phyloP scores from a whole-genome alignment of 2,888 invertebrate species.

The Plutella xylostella region DNA sequence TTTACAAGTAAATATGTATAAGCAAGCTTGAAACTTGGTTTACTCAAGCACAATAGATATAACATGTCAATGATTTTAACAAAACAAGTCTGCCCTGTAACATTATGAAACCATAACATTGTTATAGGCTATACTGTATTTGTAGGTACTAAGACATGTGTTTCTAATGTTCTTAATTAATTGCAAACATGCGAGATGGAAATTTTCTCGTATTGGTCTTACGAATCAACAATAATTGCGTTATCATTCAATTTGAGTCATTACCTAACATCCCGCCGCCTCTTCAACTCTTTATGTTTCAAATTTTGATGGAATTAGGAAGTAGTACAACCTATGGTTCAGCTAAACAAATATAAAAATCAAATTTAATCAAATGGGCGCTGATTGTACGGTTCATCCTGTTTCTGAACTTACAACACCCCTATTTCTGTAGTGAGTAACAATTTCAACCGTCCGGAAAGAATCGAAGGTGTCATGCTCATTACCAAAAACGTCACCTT shows the following conservation, averaged over 20 bases:
- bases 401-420: too few relatives aligned
- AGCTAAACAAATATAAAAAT: too few relatives aligned
- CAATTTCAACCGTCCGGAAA: too few relatives aligned
- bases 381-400: too few relatives aligned
- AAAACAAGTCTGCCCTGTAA: conserved; percentile 27
- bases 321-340: too few relatives aligned
- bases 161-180: conserved; percentile 42
- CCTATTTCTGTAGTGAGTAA: too few relatives aligned
- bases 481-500: too few relatives aligned
- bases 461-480: too few relatives aligned
- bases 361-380: too few relatives aligned
- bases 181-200: conserved; percentile 37
- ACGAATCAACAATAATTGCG: conserved; percentile 31
- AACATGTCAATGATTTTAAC: conserved; percentile 30
- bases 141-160: conserved; percentile 11
- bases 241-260: conserved; percentile 35
- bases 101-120: conserved; percentile 28
- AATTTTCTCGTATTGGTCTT: conserved; percentile 28
- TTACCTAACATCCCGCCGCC: conserved; percentile 14
- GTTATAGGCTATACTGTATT: background rate
- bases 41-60: conserved; percentile 29
- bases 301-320: too few relatives aligned
- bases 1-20: background rate
- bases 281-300: background rate
- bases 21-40: conserved; percentile 9